Evolutionary conservation across 2,113 vertebrate genomes (phyloP).

Genomic region (Phycodurus eques): DNA sequence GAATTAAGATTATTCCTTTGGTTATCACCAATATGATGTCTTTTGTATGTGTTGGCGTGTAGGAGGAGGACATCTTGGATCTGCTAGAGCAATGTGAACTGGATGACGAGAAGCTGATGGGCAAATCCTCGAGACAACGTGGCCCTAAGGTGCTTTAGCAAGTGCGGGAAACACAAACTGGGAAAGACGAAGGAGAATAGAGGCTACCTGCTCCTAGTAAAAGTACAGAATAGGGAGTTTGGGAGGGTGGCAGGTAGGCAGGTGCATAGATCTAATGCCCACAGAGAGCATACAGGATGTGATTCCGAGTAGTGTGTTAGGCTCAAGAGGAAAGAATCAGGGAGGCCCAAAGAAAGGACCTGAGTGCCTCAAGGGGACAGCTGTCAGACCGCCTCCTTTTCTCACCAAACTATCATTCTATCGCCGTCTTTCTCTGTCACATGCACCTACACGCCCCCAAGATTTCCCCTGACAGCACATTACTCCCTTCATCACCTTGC

Average conservation of each 20-base stretch:
- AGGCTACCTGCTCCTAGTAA: constrained; percentile 43
- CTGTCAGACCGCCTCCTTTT: constrained; percentile 61
- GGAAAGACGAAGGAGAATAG: constrained; percentile 21
- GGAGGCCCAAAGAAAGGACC: constrained; percentile 56
- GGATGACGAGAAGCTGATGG: constrained; percentile 94
- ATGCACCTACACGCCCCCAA: constrained; percentile 55
- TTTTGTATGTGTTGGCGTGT: constrained; percentile 30
- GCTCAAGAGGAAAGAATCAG: constrained; percentile 46
- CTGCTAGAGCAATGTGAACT: constrained; percentile 96
- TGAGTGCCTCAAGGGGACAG: constrained; percentile 54
- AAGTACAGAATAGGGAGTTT: constrained; percentile 20
- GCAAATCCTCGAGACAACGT: constrained; percentile 82
- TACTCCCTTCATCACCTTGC: constrained; percentile 60
- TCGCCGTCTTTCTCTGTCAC: constrained; percentile 41
- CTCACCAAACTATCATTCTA: constrained; percentile 45
- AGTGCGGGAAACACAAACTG: constrained; percentile 9
- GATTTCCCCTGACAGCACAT: constrained; percentile 59
- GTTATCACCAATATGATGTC: constrained; percentile 14
- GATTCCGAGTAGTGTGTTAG: constrained; percentile 37
- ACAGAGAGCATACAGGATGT: constrained; percentile 52
- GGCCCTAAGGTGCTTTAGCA: constrained; percentile 76
- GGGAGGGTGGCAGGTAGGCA: constrained; percentile 44
- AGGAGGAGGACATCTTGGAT: constrained; percentile 98
- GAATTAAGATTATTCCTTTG: constrained; percentile 8
- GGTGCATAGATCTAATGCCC: constrained; percentile 55